These are phyloP conservation scores for Syritta pipiens DNA, from an alignment of 2,888 invertebrate genomes.

Conservation along the genomic window DNA sequence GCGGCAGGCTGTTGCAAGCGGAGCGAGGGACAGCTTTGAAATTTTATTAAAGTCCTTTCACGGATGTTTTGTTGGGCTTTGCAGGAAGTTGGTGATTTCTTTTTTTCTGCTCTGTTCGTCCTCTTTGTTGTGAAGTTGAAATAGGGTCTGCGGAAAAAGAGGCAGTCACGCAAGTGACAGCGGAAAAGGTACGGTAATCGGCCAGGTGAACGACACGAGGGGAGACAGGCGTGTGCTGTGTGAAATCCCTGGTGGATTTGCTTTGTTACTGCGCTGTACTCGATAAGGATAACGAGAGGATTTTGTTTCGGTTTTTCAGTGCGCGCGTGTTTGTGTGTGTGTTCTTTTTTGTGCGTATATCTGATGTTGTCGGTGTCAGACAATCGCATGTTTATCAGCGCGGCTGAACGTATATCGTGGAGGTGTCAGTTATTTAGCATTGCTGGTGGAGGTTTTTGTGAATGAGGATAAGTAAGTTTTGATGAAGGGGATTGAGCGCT, in stretches of 20 bases:
- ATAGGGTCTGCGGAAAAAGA: constrained; percentile 14
- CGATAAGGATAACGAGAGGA: not conserved
- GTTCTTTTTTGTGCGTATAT: too few species aligned
- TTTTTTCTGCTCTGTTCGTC: not conserved
- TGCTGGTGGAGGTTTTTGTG: too few species aligned
- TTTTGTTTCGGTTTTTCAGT: too few species aligned
- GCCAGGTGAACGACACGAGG: constrained; percentile 28
- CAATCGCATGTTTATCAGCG: too few species aligned
- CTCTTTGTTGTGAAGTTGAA: not conserved
- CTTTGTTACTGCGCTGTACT: too few species aligned
- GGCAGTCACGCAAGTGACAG: constrained; percentile 41
- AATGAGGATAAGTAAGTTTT: too few species aligned
- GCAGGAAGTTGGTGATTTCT: constrained; percentile 1
- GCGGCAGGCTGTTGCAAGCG: not conserved
- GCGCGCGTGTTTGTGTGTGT: too few species aligned
- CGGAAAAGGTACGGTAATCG: constrained; percentile 5
- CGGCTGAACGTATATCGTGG: too few species aligned
- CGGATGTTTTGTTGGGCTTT: constrained; percentile 7
- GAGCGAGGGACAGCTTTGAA: not conserved
- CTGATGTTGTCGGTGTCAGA: too few species aligned
- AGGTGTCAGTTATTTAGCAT: too few species aligned
- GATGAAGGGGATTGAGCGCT: too few species aligned
- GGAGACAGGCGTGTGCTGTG: constrained; percentile 18
- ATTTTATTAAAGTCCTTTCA: constrained; percentile 12
- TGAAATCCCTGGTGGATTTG: too few species aligned